Percentiles rank a stretch among this genome's conserved stretches.
These are phyloP conservation scores for Battus philenor DNA, from an alignment of 1,140 invertebrate species.

Conservation along the genomic window DNA sequence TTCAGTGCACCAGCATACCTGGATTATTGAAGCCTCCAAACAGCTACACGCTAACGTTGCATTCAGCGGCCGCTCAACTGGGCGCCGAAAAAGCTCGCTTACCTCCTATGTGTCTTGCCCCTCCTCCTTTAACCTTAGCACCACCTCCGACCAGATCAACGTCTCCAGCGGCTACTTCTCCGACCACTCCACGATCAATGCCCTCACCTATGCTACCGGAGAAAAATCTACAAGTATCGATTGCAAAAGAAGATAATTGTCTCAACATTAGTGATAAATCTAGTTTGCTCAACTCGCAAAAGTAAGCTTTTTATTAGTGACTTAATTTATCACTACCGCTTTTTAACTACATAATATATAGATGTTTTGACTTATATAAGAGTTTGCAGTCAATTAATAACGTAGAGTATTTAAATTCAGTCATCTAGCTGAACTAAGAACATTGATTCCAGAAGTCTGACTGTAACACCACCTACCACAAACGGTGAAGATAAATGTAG, in stretches of 20 bases:
- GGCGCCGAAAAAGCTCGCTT: conserved; percentile 61
- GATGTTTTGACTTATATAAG: no score
- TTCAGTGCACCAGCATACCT: conserved; percentile 75
- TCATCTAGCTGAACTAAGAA: no score
- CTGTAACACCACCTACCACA: conserved; percentile 32
- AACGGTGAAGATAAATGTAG: conserved; percentile 70
- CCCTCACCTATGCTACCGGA: conserved; percentile 62
- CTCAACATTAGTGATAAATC: conserved; percentile 68
- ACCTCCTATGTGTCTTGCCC: conserved; percentile 54
- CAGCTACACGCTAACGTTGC: conserved; percentile 68
- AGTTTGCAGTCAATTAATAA: no score
- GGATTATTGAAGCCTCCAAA: conserved; percentile 79
- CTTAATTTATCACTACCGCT: no score
- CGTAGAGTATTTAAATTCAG: no score
- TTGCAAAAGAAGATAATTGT: conserved; percentile 63
- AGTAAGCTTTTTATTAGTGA: no score
- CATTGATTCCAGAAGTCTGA: conserved; percentile 47
- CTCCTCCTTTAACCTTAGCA: conserved; percentile 50
- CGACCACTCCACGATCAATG: conserved; percentile 50
- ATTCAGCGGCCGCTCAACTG: conserved; percentile 63
- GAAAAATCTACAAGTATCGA: conserved; percentile 67
- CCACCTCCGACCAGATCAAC: conserved; percentile 44
- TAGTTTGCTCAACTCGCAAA: conserved; percentile 65
- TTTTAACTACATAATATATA: no score
- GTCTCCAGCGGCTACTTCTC: conserved; percentile 40